These are phyloP conservation scores for Mermis nigrescens DNA, from an alignment of 2,888 invertebrate species.

Conservation along the genomic window DNA sequence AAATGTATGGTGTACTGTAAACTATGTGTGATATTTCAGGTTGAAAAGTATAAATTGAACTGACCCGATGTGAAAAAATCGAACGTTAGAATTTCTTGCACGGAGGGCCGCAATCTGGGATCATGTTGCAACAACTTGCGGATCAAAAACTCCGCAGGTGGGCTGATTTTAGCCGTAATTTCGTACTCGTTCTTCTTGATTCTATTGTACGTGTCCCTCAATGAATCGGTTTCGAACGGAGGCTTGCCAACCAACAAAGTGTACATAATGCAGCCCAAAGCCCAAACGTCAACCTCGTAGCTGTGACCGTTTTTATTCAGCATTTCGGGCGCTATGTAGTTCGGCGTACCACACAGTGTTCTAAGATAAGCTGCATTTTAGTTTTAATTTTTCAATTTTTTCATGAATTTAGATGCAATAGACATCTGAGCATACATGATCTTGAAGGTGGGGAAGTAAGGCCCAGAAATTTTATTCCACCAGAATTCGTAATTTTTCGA, in stretches of 20 bases:
- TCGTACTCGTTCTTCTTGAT: constrained; percentile 86
- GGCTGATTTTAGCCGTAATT: constrained; percentile 37
- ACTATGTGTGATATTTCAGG: no score
- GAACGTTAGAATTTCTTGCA: constrained; percentile 32
- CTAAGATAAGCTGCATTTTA: no score
- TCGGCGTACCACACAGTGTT: constrained; percentile 97
- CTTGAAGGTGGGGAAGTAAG: no score
- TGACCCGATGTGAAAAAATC: constrained; percentile 19
- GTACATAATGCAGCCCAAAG: constrained; percentile 53
- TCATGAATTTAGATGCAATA: no score
- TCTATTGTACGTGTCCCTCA: constrained; percentile 81
- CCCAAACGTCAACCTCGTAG: constrained; percentile 97
- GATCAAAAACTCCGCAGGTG: constrained; percentile 33
- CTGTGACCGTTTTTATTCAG: constrained; percentile 89
- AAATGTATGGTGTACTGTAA: no score
- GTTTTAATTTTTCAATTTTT: not conserved
- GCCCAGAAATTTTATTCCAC: no score
- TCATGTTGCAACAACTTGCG: constrained; percentile 36
- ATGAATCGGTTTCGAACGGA: constrained; percentile 83
- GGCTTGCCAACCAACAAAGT: constrained; percentile 88
- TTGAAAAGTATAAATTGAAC: no score
- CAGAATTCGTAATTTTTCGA: no score
- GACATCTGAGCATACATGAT: no score
- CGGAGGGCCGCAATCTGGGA: constrained; percentile 36
- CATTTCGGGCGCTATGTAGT: constrained; percentile 97